Evolutionary conservation across 2,113 vertebrate species (phyloP).

Genomic region (Ammospiza nelsoni): DNA sequence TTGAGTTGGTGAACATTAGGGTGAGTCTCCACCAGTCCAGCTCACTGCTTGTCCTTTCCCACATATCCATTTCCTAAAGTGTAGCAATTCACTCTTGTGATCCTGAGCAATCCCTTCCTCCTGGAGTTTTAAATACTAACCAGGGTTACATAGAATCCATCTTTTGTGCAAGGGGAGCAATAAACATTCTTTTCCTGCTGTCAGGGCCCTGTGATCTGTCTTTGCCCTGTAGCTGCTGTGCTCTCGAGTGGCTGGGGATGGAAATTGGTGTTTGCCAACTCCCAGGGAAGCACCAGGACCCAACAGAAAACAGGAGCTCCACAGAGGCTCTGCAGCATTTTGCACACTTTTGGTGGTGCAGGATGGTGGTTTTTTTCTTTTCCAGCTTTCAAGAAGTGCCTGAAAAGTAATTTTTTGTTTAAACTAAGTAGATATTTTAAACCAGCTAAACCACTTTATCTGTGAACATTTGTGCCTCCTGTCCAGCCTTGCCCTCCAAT

Average conservation of each 20-base stretch:
- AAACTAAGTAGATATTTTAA: not conserved
- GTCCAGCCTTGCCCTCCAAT: not conserved
- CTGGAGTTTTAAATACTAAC: not conserved
- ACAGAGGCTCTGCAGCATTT: not conserved
- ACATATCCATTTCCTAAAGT: not conserved
- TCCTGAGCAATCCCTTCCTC: not conserved
- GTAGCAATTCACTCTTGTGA: not conserved
- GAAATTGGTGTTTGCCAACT: not conserved
- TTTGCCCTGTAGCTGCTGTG: not conserved
- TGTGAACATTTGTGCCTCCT: not conserved
- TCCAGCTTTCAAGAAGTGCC: not conserved
- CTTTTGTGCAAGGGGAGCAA: not conserved
- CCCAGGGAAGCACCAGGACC: not conserved
- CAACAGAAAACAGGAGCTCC: fast-evolving
- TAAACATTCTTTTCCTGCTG: not conserved
- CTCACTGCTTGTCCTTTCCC: not conserved
- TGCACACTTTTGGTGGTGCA: not conserved
- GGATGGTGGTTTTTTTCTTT: not conserved
- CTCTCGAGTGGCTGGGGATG: not conserved
- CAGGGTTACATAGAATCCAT: not conserved
- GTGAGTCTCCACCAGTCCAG: not conserved
- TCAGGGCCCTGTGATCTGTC: not conserved
- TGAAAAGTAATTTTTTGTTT: not conserved
- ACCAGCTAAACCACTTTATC: not conserved
- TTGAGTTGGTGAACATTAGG: not conserved